Base-by-base conservation (phyloP, 2,888 invertebrate species). In the Ochropacha duplaris region DNA sequence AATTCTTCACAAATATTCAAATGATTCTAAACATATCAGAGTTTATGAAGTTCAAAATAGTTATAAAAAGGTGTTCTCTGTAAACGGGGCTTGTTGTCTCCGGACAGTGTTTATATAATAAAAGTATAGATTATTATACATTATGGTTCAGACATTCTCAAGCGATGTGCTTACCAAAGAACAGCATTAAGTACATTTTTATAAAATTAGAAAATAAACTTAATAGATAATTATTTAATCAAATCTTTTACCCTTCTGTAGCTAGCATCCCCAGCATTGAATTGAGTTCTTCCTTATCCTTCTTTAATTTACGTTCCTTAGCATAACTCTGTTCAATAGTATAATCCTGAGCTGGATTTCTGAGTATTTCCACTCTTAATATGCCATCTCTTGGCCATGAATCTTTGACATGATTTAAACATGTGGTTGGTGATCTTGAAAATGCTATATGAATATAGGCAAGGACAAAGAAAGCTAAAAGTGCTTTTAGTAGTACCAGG, bases 351-450 rank as follows among this genome's bases (percentile, higher is more conserved):
- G 93, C 94, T 14, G 94, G 94, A 81, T 95, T 95, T 66, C 95
- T 91, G 57, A 96, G 87, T 72, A 98, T 97, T 90, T 99, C 98
- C 14, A 99, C 98, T 64, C 98, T 93, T 19, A 99, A 93, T 68
- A 99, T 98, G 4, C 99, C 99, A 87, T 98, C 97, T 62, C 98
- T 93, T 0, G 99, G 99, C 99, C 99, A 99, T 12, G 96, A 95
- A 68, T 96, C 95, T 79, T 96, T 95, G 34, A 98, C 95, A 84
- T 97, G 96, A 81, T 97, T 96, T 71, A 99, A 93, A 85, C 99
- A 99, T 72, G 98, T 98, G 57, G 98, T 97, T 8, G 99, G 98
- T 62, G 97, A 95, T 78, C 97, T 95, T 51, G 98, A 97, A 88
- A 99, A 99, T 64, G 97, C 96, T 83, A 98, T 95, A 83, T 99